Evolutionary conservation across 1,140 invertebrate genomes (phyloP).

Genomic region (Geopemphigus sp.): DNA sequence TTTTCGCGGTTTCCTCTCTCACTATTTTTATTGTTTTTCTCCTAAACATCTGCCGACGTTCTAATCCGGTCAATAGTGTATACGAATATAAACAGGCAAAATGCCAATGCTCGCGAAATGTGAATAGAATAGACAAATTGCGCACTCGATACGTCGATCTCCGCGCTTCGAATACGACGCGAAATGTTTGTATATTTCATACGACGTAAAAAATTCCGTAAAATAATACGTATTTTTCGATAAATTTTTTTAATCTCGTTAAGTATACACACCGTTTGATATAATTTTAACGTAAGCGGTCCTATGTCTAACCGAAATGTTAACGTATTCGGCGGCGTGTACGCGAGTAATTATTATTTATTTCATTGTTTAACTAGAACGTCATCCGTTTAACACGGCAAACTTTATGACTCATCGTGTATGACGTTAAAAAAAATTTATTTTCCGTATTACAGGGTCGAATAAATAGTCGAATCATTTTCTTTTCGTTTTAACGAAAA

Average conservation of each 20-base stretch:
- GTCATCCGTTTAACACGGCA: not conserved
- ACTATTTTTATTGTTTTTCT: not conserved
- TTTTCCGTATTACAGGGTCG: too few species aligned
- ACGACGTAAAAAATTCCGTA: too few species aligned
- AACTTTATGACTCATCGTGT: not conserved
- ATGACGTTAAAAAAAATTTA: not conserved
- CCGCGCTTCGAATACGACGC: not conserved
- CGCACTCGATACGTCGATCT: too few species aligned
- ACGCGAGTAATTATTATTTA: not conserved
- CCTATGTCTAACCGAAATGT: too few species aligned
- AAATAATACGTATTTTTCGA: too few species aligned
- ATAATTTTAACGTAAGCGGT: constrained; percentile 19
- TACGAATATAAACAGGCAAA: not conserved
- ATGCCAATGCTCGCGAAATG: not conserved
- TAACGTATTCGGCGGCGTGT: too few species aligned
- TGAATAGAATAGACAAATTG: too few species aligned
- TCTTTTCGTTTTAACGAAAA: not conserved
- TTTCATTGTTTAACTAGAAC: not conserved
- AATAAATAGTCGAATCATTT: too few species aligned
- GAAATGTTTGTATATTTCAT: not conserved
- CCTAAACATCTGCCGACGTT: not conserved
- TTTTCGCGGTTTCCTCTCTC: not conserved
- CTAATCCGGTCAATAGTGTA: constrained; percentile 17
- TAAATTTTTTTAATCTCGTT: not conserved
- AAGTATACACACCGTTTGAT: not conserved